Conservation (phyloP, 92 coral and sea anemone species). For the Zoanthus sociatus region DNA sequence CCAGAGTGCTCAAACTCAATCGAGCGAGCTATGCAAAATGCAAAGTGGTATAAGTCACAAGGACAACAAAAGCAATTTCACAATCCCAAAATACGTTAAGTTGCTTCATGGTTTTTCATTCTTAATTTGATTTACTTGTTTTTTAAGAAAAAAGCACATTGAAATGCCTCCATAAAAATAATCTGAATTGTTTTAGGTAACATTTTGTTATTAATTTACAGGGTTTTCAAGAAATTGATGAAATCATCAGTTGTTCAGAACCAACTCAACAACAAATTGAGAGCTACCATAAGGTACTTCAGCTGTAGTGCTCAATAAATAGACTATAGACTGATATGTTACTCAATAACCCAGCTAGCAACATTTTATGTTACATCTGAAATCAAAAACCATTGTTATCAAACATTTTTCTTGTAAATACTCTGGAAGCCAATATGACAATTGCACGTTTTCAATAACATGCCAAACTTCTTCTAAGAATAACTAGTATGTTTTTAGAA, state of each 20-base stretch:
- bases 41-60: too few relatives aligned
- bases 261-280: constrained; percentile 29
- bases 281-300: constrained; percentile 5
- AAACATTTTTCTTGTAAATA: not conserved
- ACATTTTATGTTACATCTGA: not conserved
- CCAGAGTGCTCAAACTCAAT: too few relatives aligned
- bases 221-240: constrained; percentile 23
- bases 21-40: too few relatives aligned
- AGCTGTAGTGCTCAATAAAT: not conserved
- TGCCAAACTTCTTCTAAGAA: not conserved
- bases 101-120: not conserved
- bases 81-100: not conserved
- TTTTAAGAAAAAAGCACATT: not conserved
- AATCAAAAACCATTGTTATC: not conserved
- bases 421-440: not conserved
- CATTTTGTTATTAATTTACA: constrained; percentile 7
- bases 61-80: too few relatives aligned
- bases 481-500: not conserved
- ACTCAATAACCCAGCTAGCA: not conserved
- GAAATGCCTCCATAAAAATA: not conserved
- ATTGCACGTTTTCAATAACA: not conserved
- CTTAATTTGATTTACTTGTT: not conserved
- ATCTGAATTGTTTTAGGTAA: not conserved
- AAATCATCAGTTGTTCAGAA: constrained; percentile 6
- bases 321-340: not conserved